Percentiles rank a stretch among this genome's conserved stretches.
Conservation (phyloP, 2,888 invertebrate species). For the Calameuta idolon region DNA sequence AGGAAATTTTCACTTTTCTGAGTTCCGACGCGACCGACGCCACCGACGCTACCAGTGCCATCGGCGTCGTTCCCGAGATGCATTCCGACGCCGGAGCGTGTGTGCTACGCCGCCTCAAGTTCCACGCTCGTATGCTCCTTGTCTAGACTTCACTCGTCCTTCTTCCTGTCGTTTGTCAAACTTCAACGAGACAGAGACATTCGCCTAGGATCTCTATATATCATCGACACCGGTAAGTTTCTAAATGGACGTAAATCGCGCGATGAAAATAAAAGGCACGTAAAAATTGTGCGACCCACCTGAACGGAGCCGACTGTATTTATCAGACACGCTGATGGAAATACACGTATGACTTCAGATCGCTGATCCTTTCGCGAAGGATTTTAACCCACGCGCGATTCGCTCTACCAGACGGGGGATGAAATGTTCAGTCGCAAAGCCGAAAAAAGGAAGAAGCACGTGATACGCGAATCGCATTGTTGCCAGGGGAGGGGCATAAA, state of each 20-base stretch:
- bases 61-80: neutral
- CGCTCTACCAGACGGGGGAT: neutral
- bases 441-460: conserved; percentile 43
- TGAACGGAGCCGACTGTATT: neutral
- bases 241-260: conserved; percentile 14
- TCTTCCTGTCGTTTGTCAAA: conserved; percentile 47
- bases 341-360: neutral
- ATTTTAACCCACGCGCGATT: neutral
- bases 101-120: neutral
- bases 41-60: conserved; percentile 3
- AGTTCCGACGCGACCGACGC: conserved; percentile 29
- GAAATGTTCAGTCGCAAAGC: conserved; percentile 25
- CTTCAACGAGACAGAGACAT: conserved; percentile 1
- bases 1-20: conserved; percentile 47
- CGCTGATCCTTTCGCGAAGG: neutral
- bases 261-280: conserved; percentile 20
- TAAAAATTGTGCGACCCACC: conserved; percentile 18
- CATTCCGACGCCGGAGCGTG: neutral
- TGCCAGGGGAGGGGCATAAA: conserved; percentile 45
- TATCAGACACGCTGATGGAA: neutral
- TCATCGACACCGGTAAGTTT: conserved; percentile 32
- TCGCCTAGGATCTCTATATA: neutral
- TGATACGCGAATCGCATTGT: conserved; percentile 52
- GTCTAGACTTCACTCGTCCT: conserved; percentile 28
- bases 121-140: neutral